Evolutionary conservation across 2,888 invertebrate species (phyloP), one percentile per base, ranked within the genome.

Genomic region (Stenurella melanura): DNA sequence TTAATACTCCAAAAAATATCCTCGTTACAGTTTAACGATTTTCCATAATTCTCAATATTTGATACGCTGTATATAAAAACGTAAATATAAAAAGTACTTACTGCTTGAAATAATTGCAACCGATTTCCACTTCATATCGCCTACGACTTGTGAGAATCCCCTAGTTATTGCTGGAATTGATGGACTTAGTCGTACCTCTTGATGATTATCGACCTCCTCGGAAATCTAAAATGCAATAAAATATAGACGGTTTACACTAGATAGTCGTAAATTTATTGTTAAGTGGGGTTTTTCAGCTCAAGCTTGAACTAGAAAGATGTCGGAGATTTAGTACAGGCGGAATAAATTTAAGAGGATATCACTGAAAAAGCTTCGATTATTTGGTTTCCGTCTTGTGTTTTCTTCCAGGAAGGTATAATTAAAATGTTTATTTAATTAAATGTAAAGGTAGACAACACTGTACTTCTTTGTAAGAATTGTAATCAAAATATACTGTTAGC

Each of bases 101-200:
- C 92, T 91, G 82, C 90, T 89, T 60, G 91, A 90, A 79, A 92
- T 89, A 76, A 92, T 89, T 57, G 91, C 90, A 57, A 91, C 90
- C 19, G 91, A 90, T 87, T 90, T 92, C 92, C 92, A 92, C 80
- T 90, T 90, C 87, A 92, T 90, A 78, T 90, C 90, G 77, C 87
- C 86, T 79, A 91, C 90, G 75, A 91, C 88, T 82, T 89, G 89
- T 10, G 90, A 88, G 75, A 92, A 88, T 30, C 90, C 91, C 66
- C 88, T 88, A 12, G 91, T 90, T 80, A 91, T 88, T 71, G 90
- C 88, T 57, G 89, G 86, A 69, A 91, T 87, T 50, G 91, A 90
- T 11, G 92, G 91, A 21, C 90, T 90, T 18, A 90, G 85, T 74
- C 82, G 77, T 17, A 74, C 54, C 54, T 78, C 64, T 42, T n/a